A percentile compares a stretch with the other conserved stretches of the same genome.
phyloP scores from a whole-genome alignment of 2,888 invertebrate genomes.

The Chaetoderma sp. region DNA sequence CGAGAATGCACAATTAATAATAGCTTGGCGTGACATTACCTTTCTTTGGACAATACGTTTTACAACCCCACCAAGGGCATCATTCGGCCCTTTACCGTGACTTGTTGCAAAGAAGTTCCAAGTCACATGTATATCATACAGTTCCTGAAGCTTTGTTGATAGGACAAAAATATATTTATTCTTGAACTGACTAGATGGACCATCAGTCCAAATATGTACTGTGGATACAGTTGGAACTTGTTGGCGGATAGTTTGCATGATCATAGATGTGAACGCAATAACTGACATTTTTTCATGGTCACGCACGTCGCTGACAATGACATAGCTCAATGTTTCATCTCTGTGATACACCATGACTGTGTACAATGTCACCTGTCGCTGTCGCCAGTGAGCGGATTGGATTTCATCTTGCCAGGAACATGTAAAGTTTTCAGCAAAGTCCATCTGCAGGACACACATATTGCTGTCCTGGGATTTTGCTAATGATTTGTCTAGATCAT shows the following conservation, averaged over 20 bases:
- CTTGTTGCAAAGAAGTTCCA: conserved; percentile 20
- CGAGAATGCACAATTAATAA: conserved; percentile 8
- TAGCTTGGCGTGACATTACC: conserved; percentile 7
- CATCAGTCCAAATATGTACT: conserved; percentile 21
- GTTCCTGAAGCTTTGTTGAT: background rate
- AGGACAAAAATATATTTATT: conserved; percentile 13
- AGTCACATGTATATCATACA: no score
- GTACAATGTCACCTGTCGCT: conserved; percentile 14
- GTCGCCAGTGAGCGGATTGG: conserved; percentile 23
- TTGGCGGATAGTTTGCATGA: background rate
- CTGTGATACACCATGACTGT: conserved; percentile 16
- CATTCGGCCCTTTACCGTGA: conserved; percentile 20
- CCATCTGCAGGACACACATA: conserved; percentile 16
- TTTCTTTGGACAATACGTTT: conserved; percentile 18
- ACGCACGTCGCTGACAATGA: conserved; percentile 8
- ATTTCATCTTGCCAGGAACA: conserved; percentile 21
- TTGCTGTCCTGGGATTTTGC: background rate
- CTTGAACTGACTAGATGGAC: conserved; percentile 16
- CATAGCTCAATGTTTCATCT: background rate
- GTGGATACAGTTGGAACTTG: conserved; percentile 3
- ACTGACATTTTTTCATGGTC: conserved; percentile 20
- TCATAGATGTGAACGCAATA: conserved; percentile 9
- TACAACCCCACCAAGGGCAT: conserved; percentile 16
- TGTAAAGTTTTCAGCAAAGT: conserved; percentile 22
- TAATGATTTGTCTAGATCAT: background rate